phyloP scores from a whole-genome alignment of 1,140 invertebrate genomes.

The silkworm (Bombyx mori) region ASM3026992v2 NC_085112.1:6254501-6255000 shows the following conservation, averaged over 20 bases:
- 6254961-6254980: conserved; percentile 69
- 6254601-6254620: conserved; percentile 37
- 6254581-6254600: conserved; percentile 37
- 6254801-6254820: conserved; percentile 67
- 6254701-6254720: conserved; percentile 64
- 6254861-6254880: conserved; percentile 70
- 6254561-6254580: conserved; percentile 35
- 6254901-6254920: conserved; percentile 54
- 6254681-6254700: conserved; percentile 64
- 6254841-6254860: conserved; percentile 72
- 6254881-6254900: conserved; percentile 61
- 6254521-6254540: conserved; percentile 50
- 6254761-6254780: conserved; percentile 71
- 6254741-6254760: conserved; percentile 60
- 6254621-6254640: conserved; percentile 43
- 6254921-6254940: conserved; percentile 59
- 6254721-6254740: conserved; percentile 59
- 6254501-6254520: conserved; percentile 65
- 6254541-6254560: conserved; percentile 40
- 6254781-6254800: conserved; percentile 69
- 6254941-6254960: conserved; percentile 70
- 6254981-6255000: conserved; percentile 73
- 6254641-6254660: conserved; percentile 47
- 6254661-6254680: conserved; percentile 54
- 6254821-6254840: conserved; percentile 66